Percentiles rank a stretch among this genome's conserved stretches.
Conservation (phyloP, 2,797 vertebrate genomes). For the Loris lydekkerianus region DNA sequence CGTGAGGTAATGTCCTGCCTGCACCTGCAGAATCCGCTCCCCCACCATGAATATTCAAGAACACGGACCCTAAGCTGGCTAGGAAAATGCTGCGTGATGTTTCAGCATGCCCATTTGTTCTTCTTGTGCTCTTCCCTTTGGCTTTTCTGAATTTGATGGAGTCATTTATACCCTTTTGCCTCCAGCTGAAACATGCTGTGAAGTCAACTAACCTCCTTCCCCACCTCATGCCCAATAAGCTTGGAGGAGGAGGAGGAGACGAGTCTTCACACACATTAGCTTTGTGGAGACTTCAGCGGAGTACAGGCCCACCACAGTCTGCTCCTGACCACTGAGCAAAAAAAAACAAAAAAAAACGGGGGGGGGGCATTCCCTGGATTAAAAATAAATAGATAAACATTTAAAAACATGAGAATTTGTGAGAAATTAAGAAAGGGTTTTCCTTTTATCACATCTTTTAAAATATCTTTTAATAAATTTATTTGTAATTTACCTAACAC, state of each 20-base stretch:
- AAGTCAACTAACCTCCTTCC: not conserved
- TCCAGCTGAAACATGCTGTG: not conserved
- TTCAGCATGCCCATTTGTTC: not conserved
- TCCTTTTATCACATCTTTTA: not conserved
- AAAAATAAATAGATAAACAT: not conserved
- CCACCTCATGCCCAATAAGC: not conserved
- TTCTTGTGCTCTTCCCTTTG: not conserved
- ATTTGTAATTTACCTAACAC: not conserved
- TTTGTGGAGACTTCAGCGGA: not conserved
- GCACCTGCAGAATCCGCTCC: not conserved
- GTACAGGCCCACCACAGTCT: not conserved
- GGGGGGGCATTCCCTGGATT: not conserved
- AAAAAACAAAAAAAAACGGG: no score
- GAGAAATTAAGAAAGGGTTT: not conserved
- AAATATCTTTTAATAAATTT: not conserved
- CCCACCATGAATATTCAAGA: slow-evolving; percentile 55
- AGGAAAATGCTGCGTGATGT: slow-evolving; percentile 37
- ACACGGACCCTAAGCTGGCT: slow-evolving; percentile 9
- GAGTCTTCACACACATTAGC: not conserved
- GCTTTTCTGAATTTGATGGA: not conserved
- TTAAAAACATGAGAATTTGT: not conserved
- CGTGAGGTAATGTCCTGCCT: not conserved
- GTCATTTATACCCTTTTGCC: not conserved
- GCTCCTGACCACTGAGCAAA: not conserved
- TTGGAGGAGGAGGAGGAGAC: not conserved